Conservation (phyloP, 2,888 invertebrate genomes). For the Caenorhabditis zanzibari region DNA sequence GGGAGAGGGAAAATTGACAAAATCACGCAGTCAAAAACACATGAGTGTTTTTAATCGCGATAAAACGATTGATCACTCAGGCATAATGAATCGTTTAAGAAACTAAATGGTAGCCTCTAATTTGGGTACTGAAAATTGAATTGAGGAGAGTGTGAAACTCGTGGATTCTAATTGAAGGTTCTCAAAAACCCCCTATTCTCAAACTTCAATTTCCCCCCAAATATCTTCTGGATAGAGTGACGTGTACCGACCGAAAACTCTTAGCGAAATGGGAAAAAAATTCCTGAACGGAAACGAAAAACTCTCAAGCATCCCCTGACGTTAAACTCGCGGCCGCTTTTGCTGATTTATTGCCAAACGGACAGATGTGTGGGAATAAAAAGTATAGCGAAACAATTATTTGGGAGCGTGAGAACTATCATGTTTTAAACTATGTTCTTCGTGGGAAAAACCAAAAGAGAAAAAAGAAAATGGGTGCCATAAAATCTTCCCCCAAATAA, state of each 20-base stretch:
- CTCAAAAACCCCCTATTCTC: neutral
- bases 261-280: constrained; percentile 15
- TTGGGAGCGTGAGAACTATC: neutral
- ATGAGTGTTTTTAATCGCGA: constrained; percentile 23
- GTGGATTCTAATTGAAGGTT: constrained; percentile 1
- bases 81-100: constrained; percentile 23
- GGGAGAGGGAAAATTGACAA: constrained; percentile 7
- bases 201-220: constrained; percentile 5
- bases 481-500: neutral
- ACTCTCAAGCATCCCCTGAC: constrained; percentile 39
- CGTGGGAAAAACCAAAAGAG: too few relatives aligned
- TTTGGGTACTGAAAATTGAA: constrained; percentile 1
- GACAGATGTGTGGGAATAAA: constrained; percentile 47
- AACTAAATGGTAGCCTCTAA: neutral
- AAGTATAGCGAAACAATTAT: constrained; percentile 32
- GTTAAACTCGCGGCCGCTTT: constrained; percentile 45
- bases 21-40: constrained; percentile 34
- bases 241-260: constrained; percentile 10
- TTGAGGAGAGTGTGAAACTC: neutral
- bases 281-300: constrained; percentile 38
- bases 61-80: constrained; percentile 35
- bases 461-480: too few relatives aligned
- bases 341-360: constrained; percentile 47
- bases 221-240: constrained; percentile 16
- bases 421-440: neutral